Evolutionary conservation across 2,113 vertebrate species (phyloP).

Genomic region (Zapornia atra): DNA sequence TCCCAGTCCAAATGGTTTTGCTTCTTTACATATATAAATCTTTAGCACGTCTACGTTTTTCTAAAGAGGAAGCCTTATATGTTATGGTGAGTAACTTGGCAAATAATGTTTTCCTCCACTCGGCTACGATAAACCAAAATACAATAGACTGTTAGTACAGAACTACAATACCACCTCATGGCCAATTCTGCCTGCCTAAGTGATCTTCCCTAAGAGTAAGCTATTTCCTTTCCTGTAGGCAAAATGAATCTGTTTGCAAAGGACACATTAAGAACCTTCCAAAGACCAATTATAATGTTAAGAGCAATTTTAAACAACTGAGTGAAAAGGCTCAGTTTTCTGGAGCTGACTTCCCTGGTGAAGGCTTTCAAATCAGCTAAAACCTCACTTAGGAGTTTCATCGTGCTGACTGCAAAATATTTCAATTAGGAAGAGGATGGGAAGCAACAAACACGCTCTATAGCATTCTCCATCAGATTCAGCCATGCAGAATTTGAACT

Average conservation of each 20-base stretch:
- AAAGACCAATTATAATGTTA: neutral
- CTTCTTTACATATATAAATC: conserved; percentile 29
- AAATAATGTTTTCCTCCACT: conserved; percentile 24
- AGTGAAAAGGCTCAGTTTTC: neutral
- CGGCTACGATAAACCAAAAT: conserved; percentile 13
- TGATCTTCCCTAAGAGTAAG: neutral
- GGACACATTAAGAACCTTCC: neutral
- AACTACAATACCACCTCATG: neutral
- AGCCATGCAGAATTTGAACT: conserved; percentile 71
- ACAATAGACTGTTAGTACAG: conserved; percentile 14
- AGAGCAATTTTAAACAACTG: neutral
- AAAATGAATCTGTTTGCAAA: conserved; percentile 10
- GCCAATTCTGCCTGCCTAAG: conserved; percentile 10
- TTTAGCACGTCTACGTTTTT: neutral
- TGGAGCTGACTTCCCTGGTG: conserved; percentile 18
- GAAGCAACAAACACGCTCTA: conserved; percentile 62
- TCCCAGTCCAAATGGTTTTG: conserved; percentile 16
- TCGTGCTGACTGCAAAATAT: conserved; percentile 45
- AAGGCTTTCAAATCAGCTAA: conserved; percentile 56
- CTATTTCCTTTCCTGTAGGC: conserved; percentile 4
- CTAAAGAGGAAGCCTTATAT: conserved; percentile 47
- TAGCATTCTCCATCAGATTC: conserved; percentile 58
- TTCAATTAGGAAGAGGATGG: conserved; percentile 65
- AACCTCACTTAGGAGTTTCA: neutral
- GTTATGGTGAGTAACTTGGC: conserved; percentile 50